These are phyloP conservation scores for Columbina picui DNA, from an alignment of 2,113 vertebrate species.

Conservation along the genomic window DNA sequence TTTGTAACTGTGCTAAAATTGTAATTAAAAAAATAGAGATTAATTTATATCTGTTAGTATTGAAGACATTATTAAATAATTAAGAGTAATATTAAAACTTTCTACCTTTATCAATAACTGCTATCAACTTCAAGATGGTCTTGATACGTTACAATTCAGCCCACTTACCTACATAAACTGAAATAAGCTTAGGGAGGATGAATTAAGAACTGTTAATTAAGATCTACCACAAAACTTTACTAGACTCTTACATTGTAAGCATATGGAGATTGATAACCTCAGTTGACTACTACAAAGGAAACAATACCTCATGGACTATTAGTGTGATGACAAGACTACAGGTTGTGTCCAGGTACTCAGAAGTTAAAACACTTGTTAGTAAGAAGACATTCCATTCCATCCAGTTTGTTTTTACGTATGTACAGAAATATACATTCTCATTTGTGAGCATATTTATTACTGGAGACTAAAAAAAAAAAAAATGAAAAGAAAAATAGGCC, in stretches of 20 bases:
- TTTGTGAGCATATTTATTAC: neutral
- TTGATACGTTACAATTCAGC: neutral
- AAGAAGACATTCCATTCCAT: neutral
- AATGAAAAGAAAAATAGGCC: neutral
- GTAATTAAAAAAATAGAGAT: neutral
- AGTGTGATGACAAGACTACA: neutral
- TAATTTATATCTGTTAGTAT: neutral
- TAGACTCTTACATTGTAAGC: neutral
- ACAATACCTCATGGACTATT: fast-evolving
- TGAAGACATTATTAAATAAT: neutral
- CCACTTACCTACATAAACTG: neutral
- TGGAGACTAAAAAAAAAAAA: neutral
- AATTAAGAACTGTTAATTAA: neutral
- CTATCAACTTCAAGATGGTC: neutral
- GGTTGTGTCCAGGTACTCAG: neutral
- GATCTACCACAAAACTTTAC: neutral
- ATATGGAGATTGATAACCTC: neutral
- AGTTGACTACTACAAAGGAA: neutral
- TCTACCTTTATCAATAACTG: neutral
- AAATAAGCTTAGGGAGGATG: neutral
- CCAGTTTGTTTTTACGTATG: neutral
- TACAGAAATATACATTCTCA: neutral
- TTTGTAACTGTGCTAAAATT: neutral
- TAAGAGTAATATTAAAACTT: neutral
- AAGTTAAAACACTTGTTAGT: neutral